Evolutionary conservation across 35 echinoderm and acorn worm species (phyloP), one percentile per base, ranked within the genome.

Genomic region (Heliocidaris tuberculata): DNA sequence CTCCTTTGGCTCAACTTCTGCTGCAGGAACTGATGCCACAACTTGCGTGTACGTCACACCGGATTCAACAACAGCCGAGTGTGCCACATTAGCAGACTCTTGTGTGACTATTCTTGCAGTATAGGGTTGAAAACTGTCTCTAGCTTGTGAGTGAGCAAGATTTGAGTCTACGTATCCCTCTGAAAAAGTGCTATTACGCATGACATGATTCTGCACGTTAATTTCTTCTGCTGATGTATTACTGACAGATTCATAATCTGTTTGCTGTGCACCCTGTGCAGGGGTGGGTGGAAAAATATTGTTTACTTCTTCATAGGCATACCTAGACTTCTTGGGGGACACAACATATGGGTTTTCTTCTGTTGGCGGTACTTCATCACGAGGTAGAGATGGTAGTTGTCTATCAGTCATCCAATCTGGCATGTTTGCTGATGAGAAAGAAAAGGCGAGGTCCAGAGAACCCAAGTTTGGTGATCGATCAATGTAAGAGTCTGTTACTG

Each of bases 401-500:
- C 97, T 90, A 9, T 85, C 85, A 47, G 50, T 93, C 70, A 98
- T 30, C 97, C 97, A 98, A 59, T 86, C 86, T 49, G 97, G 97
- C 32, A 86, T 60, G 35, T 59, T 93, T 27, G 85, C 48, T 27
- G 93, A 49, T 21, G 92, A 86, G 32, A 92, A 24, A n/a, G 93
- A 91, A 21, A 88, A 90, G 31, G 97, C 96, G 9, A 98, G 94
- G 90, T 98, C 97, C 27, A 98, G 56, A 32, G 97, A 96, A 16
- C 97, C 97, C 59, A 98, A 89, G 35, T 95, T 86, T 9, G 97
- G 96, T 11, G 97, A 98, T 89, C 93, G 86, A 32, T 94, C 95
- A 13, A 95, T 92, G 56, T 95, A 96, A 19, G 96, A 95, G 61
- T 94, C 47, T 50, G 50, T 88, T 21, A 92, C 65, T 29, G 93